Conservation (phyloP, 2,113 vertebrate genomes). For the Poeciliopsis turrubarensis region DNA sequence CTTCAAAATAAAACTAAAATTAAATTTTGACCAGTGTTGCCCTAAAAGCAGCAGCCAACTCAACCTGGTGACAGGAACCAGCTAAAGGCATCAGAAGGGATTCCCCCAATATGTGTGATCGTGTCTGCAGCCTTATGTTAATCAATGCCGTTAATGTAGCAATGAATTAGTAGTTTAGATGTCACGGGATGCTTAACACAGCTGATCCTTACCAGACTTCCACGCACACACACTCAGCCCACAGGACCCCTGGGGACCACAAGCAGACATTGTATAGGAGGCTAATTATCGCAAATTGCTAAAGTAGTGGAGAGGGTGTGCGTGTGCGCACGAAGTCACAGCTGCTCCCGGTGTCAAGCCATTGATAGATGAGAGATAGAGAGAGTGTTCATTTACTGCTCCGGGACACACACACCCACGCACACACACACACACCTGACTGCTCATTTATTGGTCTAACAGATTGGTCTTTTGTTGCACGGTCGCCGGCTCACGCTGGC, state of each 20-base stretch:
- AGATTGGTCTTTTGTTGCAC: conserved; percentile 80
- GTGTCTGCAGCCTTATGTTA: conserved; percentile 76
- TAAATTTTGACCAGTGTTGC: background rate
- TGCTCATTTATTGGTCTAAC: conserved; percentile 79
- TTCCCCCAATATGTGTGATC: conserved; percentile 56
- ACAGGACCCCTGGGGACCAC: conserved; percentile 70
- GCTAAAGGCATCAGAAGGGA: conserved; percentile 67
- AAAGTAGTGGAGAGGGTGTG: conserved; percentile 65
- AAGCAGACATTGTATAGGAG: conserved; percentile 78
- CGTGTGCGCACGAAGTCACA: conserved; percentile 53
- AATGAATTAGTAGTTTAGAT: conserved; percentile 86
- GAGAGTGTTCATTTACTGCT: conserved; percentile 79
- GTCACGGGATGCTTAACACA: conserved; percentile 84
- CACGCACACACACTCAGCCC: conserved; percentile 48
- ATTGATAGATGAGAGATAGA: conserved; percentile 81
- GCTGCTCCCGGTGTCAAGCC: conserved; percentile 78
- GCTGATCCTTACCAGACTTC: conserved; percentile 79
- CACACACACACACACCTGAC: conserved; percentile 67
- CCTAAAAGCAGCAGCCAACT: background rate
- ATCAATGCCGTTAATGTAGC: conserved; percentile 84
- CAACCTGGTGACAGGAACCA: conserved; percentile 49
- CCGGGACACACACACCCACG: conserved; percentile 51
- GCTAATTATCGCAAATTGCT: conserved; percentile 81
- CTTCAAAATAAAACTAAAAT: background rate
- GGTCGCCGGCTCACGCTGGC: conserved; percentile 54